A percentile compares a stretch with the other conserved stretches of the same genome.
phyloP scores from a whole-genome alignment of 1,140 invertebrate species.

The Meloidogyne floridensis region DNA sequence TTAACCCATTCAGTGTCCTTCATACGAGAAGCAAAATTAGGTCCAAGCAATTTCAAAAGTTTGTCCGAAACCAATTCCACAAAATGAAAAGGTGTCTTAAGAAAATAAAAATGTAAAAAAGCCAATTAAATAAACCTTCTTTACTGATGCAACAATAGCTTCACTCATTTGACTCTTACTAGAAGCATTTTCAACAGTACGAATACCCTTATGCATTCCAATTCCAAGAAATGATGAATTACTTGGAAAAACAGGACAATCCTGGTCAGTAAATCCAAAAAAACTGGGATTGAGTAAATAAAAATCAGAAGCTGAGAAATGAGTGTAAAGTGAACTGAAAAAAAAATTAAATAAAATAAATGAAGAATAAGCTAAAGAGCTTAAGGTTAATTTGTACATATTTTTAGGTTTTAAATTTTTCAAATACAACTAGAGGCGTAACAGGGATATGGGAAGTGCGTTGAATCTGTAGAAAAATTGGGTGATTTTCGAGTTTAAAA shows the following conservation, averaged over 20 bases:
- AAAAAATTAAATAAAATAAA: no score
- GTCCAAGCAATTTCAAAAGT: not conserved
- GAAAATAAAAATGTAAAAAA: not conserved
- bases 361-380: no score
- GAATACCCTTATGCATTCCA: constrained; percentile 10
- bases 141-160: not conserved
- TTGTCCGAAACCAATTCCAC: not conserved
- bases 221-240: constrained; percentile 13
- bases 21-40: not conserved
- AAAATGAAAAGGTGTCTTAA: constrained; percentile 4
- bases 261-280: not conserved
- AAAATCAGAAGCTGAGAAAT: not conserved
- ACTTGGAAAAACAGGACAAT: constrained; percentile 8
- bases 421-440: no score
- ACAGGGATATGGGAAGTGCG: no score
- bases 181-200: not conserved
- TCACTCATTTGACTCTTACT: not conserved
- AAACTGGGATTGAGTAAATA: constrained; percentile 6
- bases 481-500: no score
- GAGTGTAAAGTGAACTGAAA: not conserved
- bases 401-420: no score
- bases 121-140: constrained; percentile 6
- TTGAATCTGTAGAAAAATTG: no score
- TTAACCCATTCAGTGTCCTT: not conserved
- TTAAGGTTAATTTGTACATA: no score